Base-by-base conservation (phyloP, 2,113 vertebrate species). In the Rhagologus leucostigma region DNA sequence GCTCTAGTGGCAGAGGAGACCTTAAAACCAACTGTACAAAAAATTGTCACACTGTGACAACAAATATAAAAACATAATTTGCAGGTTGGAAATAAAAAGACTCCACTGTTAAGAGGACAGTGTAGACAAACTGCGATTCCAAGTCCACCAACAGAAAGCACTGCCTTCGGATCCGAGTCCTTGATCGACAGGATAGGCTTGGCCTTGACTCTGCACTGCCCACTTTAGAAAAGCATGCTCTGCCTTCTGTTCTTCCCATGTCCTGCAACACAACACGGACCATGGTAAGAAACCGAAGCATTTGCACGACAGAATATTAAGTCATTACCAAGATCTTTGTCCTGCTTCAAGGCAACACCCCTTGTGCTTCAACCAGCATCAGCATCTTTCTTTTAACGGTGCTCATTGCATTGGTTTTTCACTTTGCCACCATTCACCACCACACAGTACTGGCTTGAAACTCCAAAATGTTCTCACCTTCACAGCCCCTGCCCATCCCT, bases 231-330 rank as follows among this genome's bases (percentile, higher is more conserved):
- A 96, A 99, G 99, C 99, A 99, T 99, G 98, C 99, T 99, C 98
- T 99, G 99, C 98, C 99, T 99, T 98, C 99, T 99, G 99, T 99
- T 99, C 98, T 99, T 99, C 97, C 98, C 97, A 92, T 99, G 99
- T 88, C 98, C 99, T 99, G 95, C 88, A 98, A 98, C 90, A 97
- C 78, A 98, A 98, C 97, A 92, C 2, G 74, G 47, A 94, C 93
- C 63, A 76, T 17, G 88, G 96, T 98, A 94, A 97, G 96, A 92
- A 95, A 96, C 85, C 1, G 30, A 90, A 95, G 84, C 91, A 79
- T 41, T 41, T 3, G 53, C 63, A 89, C 94, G 84, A 85, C 30
- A 33, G 35, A 84, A 30, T 7, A 21, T 21, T 16, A 53, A 19
- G 90, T 30, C 80, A 49, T 17, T 17, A 47, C 4, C 37, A 6